Conservation (phyloP, 2,888 invertebrate genomes). For the Brassicogethes aeneus region DNA sequence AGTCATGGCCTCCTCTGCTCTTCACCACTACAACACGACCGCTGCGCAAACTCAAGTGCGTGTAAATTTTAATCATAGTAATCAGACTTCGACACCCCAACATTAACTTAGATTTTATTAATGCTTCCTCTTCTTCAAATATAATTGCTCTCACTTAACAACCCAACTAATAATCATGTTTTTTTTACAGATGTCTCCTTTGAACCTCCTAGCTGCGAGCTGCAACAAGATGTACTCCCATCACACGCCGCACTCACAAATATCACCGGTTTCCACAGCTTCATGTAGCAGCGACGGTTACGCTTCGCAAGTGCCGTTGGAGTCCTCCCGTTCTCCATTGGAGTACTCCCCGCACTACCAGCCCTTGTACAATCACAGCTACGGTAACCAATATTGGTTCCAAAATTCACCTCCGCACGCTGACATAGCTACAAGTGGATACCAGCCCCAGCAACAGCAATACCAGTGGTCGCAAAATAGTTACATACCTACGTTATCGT, state of each 20-base stretch:
- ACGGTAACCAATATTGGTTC: slow-evolving; percentile 37
- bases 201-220: slow-evolving; percentile 35
- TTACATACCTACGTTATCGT: slow-evolving; percentile 35
- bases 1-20: slow-evolving; percentile 34
- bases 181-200: slow-evolving; percentile 34
- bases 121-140: slow-evolving; percentile 16
- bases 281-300: slow-evolving; percentile 36
- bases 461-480: slow-evolving; percentile 43
- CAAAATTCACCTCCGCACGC: slow-evolving; percentile 37
- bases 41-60: slow-evolving; percentile 40
- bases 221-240: slow-evolving; percentile 34
- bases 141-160: too few species aligned
- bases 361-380: slow-evolving; percentile 24
- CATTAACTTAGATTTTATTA: slow-evolving; percentile 34
- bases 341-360: slow-evolving; percentile 38
- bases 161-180: too few species aligned
- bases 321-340: slow-evolving; percentile 30
- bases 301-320: slow-evolving; percentile 31
- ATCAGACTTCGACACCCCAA: slow-evolving; percentile 33
- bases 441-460: slow-evolving; percentile 39
- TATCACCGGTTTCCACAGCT: slow-evolving; percentile 33
- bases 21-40: slow-evolving; percentile 33
- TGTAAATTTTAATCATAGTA: slow-evolving; percentile 35
- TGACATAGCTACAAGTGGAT: slow-evolving; percentile 35
- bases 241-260: slow-evolving; percentile 27